These are phyloP conservation scores for Cryptophagus acutangulus DNA, from an alignment of 2,888 invertebrate species.

Conservation along the genomic window DNA sequence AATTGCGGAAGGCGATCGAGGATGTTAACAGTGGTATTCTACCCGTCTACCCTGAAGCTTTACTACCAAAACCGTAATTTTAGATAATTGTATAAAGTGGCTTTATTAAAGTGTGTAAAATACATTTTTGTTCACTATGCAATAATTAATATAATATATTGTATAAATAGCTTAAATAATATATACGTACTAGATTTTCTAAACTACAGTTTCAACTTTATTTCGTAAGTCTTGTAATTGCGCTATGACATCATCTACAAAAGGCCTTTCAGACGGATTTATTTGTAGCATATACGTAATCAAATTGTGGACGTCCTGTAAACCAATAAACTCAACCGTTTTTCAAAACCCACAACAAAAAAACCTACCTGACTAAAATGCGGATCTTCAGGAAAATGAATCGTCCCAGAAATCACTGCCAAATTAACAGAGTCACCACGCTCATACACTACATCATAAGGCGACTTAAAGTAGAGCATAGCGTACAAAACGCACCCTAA, in stretches of 20 bases:
- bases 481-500: slow-evolving; percentile 82
- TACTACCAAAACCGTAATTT: too few species aligned
- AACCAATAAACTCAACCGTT: slow-evolving; percentile 23
- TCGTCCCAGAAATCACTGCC: slow-evolving; percentile 72
- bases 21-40: slow-evolving; percentile 77
- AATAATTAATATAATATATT: slow-evolving; percentile 1
- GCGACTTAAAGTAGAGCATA: slow-evolving; percentile 78
- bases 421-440: slow-evolving; percentile 82
- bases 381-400: slow-evolving; percentile 64
- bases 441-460: slow-evolving; percentile 79
- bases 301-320: slow-evolving; percentile 64
- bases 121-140: too few species aligned
- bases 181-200: slow-evolving; percentile 19
- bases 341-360: neutral
- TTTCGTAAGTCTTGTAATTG: slow-evolving; percentile 55
- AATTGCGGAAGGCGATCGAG: slow-evolving; percentile 84
- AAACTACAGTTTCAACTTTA: slow-evolving; percentile 56
- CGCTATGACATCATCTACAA: slow-evolving; percentile 66
- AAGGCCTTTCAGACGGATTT: slow-evolving; percentile 73
- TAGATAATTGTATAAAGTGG: neutral
- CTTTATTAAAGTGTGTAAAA: slow-evolving; percentile 1
- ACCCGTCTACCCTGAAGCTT: too few species aligned
- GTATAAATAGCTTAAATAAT: neutral
- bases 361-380: slow-evolving; percentile 57
- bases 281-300: slow-evolving; percentile 66